Base-by-base conservation (phyloP, 2,888 invertebrate species). In the Didymodactylos carnosus region DNA sequence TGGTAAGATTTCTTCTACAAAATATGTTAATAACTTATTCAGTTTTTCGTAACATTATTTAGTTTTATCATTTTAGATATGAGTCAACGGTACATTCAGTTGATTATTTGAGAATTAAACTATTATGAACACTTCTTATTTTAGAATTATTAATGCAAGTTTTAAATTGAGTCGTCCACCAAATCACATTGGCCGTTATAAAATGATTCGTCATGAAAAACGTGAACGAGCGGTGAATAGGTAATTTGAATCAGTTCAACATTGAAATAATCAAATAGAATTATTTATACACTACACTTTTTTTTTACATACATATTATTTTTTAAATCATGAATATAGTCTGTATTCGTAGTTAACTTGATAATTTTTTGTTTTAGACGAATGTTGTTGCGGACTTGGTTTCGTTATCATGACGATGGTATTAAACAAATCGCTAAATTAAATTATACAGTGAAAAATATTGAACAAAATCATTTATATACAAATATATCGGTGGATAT, bases 171-270 rank as follows among this genome's bases (percentile, higher is more conserved):
- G 46, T 69, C 43, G 75, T 11, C 75, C 75, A 16, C 72, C 72
- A n/a, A 75, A 72, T 39, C n/a, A 70, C 19, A 70, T 75, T 8
- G 75, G 75, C 29, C 40, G 75, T 39, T 75, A 75, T 40, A 72
- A 72, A 43, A 75, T 73, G 75, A 73, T 74, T 39, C 27, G 69
- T 41, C 73, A 73, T 43, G 69, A 51, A 23, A 73, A 71, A 49
- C 43, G 73, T 25, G 39, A 40, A 23, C 69, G 69, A 39, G 71
- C 75, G 16, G 49, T 53, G 2, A 53, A 72, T 39, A 40, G 71
- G 75, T 75, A 29, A 49, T 25, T 69, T n/a, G n/a, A n/a, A n/a
- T n/a, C n/a, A n/a, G n/a, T n/a, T n/a, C n/a, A n/a, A n/a, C n/a
- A n/a, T n/a, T n/a, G n/a, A n/a, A n/a, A n/a, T n/a, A n/a, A n/a